A percentile compares a stretch with the other conserved stretches of the same genome.
phyloP scores from a whole-genome alignment of 2,113 vertebrate genomes.

The Tonatia bakeri region DNA sequence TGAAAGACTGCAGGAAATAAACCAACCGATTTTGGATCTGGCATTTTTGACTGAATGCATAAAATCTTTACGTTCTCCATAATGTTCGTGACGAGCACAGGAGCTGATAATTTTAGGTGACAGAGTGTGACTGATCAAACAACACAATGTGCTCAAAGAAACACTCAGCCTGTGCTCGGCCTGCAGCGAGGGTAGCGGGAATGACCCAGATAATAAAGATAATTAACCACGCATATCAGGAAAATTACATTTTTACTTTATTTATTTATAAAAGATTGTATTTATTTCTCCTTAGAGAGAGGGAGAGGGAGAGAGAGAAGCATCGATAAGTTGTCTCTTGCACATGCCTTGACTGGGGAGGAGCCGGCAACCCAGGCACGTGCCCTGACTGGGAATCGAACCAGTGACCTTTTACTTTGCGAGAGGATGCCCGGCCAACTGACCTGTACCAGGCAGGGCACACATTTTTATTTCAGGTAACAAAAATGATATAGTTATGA shows the following conservation, averaged over 20 bases:
- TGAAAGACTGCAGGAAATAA: constrained; percentile 69
- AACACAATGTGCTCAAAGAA: neutral
- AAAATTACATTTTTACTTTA: constrained; percentile 34
- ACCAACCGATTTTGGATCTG: constrained; percentile 67
- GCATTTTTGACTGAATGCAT: constrained; percentile 59
- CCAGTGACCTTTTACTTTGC: no score
- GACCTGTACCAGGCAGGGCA: no score
- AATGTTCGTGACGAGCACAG: constrained; percentile 2
- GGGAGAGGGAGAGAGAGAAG: no score
- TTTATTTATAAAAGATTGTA: no score
- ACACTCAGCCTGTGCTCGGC: constrained; percentile 1
- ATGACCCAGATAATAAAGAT: constrained; percentile 46
- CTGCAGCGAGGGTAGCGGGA: neutral
- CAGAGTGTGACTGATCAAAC: constrained; percentile 23
- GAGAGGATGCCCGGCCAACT: no score
- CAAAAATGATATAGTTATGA: constrained; percentile 55
- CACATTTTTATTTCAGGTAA: constrained; percentile 77
- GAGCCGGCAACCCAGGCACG: no score
- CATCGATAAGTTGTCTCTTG: no score
- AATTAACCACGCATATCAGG: constrained; percentile 55
- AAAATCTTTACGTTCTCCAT: constrained; percentile 63
- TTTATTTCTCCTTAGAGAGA: no score
- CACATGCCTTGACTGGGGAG: no score
- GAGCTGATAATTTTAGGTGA: constrained; percentile 50
- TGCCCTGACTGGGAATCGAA: no score